Percentiles rank a stretch among this genome's conserved stretches.
Conservation (phyloP, 2,797 vertebrate genomes). For the Spizella passerina region DNA sequence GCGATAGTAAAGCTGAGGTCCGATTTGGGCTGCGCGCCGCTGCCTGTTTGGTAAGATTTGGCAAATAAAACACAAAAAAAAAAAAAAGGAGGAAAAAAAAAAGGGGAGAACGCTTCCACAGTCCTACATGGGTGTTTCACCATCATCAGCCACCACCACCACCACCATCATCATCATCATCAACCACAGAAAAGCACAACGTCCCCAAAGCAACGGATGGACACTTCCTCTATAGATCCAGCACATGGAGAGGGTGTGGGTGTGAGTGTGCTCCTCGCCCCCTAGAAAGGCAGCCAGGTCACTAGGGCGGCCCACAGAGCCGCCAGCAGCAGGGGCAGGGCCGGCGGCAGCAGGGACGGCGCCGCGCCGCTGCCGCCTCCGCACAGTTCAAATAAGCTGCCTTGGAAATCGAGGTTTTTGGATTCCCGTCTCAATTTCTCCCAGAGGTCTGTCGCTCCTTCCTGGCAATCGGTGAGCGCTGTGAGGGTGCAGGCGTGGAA, state of each 20-base stretch:
- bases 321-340: conserved; percentile 81
- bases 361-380: conserved; percentile 82
- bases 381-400: conserved; percentile 98
- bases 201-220: conserved; percentile 74
- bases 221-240: conserved; percentile 83
- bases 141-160: conserved; percentile 55
- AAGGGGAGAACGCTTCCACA: conserved; percentile 67
- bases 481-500: conserved; percentile 95
- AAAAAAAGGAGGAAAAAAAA: neutral
- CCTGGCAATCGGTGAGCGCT: conserved; percentile 95
- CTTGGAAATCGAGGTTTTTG: conserved; percentile 94
- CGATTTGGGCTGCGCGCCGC: conserved; percentile 75
- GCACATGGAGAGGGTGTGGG: conserved; percentile 77
- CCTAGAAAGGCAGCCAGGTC: conserved; percentile 90
- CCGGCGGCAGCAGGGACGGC: conserved; percentile 66
- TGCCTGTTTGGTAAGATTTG: conserved; percentile 81
- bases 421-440: conserved; percentile 97
- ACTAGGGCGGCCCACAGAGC: conserved; percentile 84
- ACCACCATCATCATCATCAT: conserved; percentile 29
- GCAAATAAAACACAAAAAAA: conserved; percentile 73
- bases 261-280: conserved; percentile 52
- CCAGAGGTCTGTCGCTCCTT: conserved; percentile 95
- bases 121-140: conserved; percentile 77
- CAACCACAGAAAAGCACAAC: conserved; percentile 76
- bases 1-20: conserved; percentile 82